phyloP scores from a whole-genome alignment of 1,140 invertebrate species.

The Macrosteles quadrilineatus region DNA sequence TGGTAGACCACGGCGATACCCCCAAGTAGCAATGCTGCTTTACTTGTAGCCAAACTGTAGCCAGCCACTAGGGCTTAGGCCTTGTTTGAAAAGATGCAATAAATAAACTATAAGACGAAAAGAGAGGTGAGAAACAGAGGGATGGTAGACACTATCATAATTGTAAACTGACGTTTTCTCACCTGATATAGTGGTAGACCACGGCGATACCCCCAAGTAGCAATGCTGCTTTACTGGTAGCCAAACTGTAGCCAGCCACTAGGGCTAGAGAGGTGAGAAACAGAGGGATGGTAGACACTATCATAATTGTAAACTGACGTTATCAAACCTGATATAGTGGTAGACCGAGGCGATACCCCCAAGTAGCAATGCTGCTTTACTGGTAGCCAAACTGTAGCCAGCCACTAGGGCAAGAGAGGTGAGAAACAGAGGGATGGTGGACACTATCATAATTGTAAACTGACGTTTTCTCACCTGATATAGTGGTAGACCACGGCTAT shows the following conservation, averaged over 20 bases:
- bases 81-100: too few relatives aligned
- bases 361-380: neutral
- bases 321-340: neutral
- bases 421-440: neutral
- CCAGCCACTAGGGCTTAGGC: neutral
- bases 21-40: neutral
- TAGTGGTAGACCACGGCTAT: neutral
- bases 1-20: neutral
- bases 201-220: neutral
- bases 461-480: neutral
- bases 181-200: neutral
- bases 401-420: neutral
- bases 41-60: neutral
- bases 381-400: neutral
- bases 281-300: too few relatives aligned
- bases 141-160: too few relatives aligned
- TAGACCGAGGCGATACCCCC: neutral
- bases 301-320: too few relatives aligned
- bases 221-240: neutral
- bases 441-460: too few relatives aligned
- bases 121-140: too few relatives aligned
- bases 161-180: too few relatives aligned
- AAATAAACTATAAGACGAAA: too few relatives aligned
- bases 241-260: neutral
- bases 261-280: neutral